These are phyloP conservation scores for Ischnura elegans DNA, from an alignment of 2,888 invertebrate genomes.

Conservation along the genomic window DNA sequence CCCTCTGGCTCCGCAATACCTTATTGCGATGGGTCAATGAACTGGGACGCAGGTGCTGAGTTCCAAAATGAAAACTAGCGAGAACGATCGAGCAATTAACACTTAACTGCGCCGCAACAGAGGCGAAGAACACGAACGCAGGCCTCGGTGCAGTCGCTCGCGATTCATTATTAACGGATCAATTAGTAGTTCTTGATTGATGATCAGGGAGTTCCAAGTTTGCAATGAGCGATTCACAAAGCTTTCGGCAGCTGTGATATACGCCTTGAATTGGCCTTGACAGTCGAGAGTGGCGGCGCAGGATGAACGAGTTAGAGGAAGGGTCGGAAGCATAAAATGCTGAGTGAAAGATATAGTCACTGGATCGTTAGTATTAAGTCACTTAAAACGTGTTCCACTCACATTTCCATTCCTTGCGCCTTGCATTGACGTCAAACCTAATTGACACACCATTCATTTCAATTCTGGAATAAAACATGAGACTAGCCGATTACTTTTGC, in stretches of 20 bases:
- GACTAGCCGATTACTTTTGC: too few species aligned
- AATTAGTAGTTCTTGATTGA: neutral
- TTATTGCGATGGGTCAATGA: neutral
- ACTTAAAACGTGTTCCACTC: too few species aligned
- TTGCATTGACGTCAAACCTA: too few species aligned
- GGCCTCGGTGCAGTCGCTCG: neutral
- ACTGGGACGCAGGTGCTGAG: neutral
- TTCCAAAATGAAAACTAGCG: neutral
- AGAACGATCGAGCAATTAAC: constrained; percentile 10
- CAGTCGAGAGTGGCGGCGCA: neutral
- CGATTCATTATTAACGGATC: neutral
- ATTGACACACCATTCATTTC: too few species aligned
- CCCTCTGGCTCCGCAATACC: neutral
- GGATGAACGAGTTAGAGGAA: neutral
- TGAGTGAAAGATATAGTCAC: neutral
- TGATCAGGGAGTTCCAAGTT: neutral
- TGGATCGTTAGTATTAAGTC: too few species aligned
- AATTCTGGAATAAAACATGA: too few species aligned
- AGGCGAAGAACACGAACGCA: neutral
- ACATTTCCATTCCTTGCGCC: too few species aligned
- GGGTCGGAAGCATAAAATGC: neutral
- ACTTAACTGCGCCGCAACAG: neutral
- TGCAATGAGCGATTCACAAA: neutral
- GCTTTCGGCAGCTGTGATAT: neutral
- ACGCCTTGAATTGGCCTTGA: neutral